Conservation (phyloP, 2,797 vertebrate species). For the Syndactyla subalaris region DNA sequence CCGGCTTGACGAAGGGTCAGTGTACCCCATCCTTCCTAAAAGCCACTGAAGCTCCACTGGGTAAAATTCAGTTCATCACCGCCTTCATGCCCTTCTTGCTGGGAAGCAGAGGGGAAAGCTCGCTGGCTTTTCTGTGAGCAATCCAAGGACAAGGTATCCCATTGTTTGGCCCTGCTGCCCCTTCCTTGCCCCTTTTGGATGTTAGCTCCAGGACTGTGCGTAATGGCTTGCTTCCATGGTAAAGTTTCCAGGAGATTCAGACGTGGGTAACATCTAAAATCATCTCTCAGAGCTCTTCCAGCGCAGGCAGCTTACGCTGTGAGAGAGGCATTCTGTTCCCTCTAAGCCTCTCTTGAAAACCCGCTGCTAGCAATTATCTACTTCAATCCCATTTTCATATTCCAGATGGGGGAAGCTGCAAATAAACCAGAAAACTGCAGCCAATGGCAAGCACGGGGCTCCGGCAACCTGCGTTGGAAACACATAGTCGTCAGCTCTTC, state of each 20-base stretch:
- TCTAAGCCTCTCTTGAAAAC: conserved; percentile 46
- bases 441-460: conserved; percentile 67
- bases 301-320: conserved; percentile 23
- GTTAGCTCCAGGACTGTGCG: background rate
- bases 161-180: conserved; percentile 31
- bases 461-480: conserved; percentile 24
- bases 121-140: background rate
- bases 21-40: conserved; percentile 86
- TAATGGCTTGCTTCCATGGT: conserved; percentile 48
- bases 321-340: conserved; percentile 42
- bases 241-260: conserved; percentile 71
- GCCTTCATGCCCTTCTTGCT: conserved; percentile 38
- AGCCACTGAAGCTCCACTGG: background rate
- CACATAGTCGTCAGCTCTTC: conserved; percentile 56
- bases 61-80: conserved; percentile 56
- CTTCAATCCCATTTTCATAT: conserved; percentile 66
- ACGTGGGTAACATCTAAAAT: conserved; percentile 69
- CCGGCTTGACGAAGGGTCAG: conserved; percentile 89
- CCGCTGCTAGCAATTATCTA: conserved; percentile 61
- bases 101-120: background rate
- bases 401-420: conserved; percentile 71
- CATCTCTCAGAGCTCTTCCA: conserved; percentile 39
- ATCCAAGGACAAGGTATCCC: conserved; percentile 48
- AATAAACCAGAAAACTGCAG: conserved; percentile 53
- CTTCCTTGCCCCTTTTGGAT: conserved; percentile 7